phyloP scores from a whole-genome alignment of 2,888 invertebrate species.

The Parapristionchus giblindavisi region DNA sequence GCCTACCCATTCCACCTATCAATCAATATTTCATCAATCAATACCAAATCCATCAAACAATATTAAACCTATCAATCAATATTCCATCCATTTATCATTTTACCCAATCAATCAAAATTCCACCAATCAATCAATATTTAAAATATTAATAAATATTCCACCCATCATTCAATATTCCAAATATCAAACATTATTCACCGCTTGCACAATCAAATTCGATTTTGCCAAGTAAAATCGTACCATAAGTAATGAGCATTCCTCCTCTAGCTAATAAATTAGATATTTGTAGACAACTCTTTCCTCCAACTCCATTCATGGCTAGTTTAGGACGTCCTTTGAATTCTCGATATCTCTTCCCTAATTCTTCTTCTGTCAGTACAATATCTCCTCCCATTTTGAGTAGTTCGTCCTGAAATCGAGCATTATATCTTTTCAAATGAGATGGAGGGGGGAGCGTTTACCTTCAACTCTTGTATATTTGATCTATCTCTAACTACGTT shows the following conservation, averaged over 20 bases:
- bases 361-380: constrained; percentile 85
- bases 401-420: constrained; percentile 79
- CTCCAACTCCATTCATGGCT: constrained; percentile 92
- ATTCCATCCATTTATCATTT: too few relatives aligned
- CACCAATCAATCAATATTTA: too few relatives aligned
- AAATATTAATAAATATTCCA: too few relatives aligned
- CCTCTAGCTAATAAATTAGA: constrained; percentile 78
- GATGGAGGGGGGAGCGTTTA: not conserved
- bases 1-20: constrained; percentile 84
- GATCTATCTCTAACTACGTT: constrained; percentile 86
- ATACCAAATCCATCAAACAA: too few relatives aligned
- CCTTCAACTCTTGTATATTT: constrained; percentile 75
- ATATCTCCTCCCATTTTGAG: constrained; percentile 81
- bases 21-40: too few relatives aligned
- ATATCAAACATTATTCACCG: too few relatives aligned
- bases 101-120: too few relatives aligned
- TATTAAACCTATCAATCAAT: too few relatives aligned
- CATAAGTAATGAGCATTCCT: constrained; percentile 90
- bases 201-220: too few relatives aligned
- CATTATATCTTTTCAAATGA: not conserved
- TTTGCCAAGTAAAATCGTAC: too few relatives aligned
- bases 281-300: constrained; percentile 85
- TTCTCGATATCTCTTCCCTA: not conserved
- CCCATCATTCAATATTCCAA: too few relatives aligned
- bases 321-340: constrained; percentile 77